phyloP scores from a whole-genome alignment of 2,113 vertebrate species.

The Urocolius indicus region DNA sequence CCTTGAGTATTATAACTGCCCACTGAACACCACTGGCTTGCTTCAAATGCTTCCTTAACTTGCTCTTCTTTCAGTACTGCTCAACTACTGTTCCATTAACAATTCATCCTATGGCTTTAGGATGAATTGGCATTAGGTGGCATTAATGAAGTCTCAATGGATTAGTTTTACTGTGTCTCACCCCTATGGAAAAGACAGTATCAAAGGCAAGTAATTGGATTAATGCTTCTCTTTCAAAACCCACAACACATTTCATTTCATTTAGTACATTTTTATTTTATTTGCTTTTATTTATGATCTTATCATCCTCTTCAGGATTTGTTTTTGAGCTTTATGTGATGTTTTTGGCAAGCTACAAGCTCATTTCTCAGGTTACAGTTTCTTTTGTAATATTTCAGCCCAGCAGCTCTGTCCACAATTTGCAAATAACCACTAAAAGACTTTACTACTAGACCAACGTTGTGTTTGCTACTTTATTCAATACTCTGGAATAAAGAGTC shows the following conservation, averaged over 20 bases:
- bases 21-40: not conserved
- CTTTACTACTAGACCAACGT: not conserved
- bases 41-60: not conserved
- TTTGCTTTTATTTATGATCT: not conserved
- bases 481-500: not conserved
- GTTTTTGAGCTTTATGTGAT: not conserved
- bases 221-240: not conserved
- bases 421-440: not conserved
- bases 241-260: not conserved
- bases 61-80: not conserved
- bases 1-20: not conserved
- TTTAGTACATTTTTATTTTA: not conserved
- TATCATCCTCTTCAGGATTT: not conserved
- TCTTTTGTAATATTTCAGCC: not conserved
- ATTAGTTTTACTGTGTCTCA: not conserved
- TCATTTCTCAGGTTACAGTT: not conserved
- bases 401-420: not conserved
- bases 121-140: not conserved
- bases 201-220: not conserved
- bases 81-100: not conserved
- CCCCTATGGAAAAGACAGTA: not conserved
- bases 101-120: not conserved
- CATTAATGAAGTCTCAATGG: not conserved
- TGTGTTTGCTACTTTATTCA: not conserved
- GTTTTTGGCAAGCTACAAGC: not conserved